These are phyloP conservation scores for Coelinius sp. DNA, from an alignment of 2,888 invertebrate genomes.

Conservation along the genomic window DNA sequence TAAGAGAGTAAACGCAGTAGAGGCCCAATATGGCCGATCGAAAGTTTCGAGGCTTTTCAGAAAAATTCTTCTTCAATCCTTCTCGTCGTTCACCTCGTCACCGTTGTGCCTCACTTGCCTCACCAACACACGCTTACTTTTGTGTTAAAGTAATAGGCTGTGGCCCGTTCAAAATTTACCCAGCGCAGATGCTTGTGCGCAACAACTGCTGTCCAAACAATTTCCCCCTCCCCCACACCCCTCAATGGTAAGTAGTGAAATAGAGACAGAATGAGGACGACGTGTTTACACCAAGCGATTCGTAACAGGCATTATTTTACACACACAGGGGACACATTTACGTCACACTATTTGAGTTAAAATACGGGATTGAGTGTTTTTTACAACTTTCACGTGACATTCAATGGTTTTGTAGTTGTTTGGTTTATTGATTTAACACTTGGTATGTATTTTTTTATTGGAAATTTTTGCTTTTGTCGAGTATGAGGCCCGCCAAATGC, in stretches of 20 bases:
- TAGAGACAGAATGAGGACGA: conserved; percentile 31
- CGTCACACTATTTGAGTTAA: conserved; percentile 41
- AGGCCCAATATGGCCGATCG: conserved; percentile 70
- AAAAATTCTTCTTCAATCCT: neutral
- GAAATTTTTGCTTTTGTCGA: neutral
- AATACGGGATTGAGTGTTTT: conserved; percentile 24
- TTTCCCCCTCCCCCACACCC: conserved; percentile 14
- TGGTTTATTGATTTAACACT: neutral
- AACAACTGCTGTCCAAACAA: conserved; percentile 14
- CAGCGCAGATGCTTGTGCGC: conserved; percentile 62
- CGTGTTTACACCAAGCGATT: conserved; percentile 54
- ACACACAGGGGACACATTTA: neutral
- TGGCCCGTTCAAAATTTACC: conserved; percentile 56
- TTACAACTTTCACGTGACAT: neutral
- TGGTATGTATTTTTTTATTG: neutral
- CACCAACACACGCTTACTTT: neutral
- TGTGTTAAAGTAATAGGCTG: neutral
- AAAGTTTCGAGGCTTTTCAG: no score
- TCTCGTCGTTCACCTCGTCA: neutral
- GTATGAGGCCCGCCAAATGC: conserved; percentile 33
- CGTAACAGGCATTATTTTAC: conserved; percentile 29
- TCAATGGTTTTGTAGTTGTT: neutral
- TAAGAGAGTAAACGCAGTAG: conserved; percentile 62
- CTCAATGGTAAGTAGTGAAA: conserved; percentile 18
- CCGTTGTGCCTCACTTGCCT: neutral